These are phyloP conservation scores for Cariama cristata DNA, from an alignment of 2,113 vertebrate genomes.

Conservation along the genomic window DNA sequence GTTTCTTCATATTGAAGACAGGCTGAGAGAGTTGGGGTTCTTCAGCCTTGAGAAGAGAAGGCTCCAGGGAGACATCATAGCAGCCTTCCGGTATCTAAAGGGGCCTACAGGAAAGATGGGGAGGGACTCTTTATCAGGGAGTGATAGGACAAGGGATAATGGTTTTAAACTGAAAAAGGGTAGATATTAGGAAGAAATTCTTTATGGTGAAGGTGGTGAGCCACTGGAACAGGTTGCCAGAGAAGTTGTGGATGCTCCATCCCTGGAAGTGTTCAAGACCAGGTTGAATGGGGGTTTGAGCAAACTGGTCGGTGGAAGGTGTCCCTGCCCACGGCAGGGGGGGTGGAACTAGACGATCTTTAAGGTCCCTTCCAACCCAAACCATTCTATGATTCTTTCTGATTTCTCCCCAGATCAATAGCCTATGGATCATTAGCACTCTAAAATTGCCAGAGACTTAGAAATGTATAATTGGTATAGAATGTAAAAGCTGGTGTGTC, in stretches of 20 bases:
- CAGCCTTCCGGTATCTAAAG: background rate
- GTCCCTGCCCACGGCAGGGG: background rate
- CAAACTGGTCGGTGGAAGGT: background rate
- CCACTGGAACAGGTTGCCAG: background rate
- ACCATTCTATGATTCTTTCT: background rate
- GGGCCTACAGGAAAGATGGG: background rate
- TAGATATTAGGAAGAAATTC: background rate
- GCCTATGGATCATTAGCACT: background rate
- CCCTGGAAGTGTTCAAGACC: background rate
- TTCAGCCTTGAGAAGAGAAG: background rate
- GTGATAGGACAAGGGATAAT: accelerated
- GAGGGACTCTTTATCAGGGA: background rate
- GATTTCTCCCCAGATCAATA: background rate
- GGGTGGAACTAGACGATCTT: background rate
- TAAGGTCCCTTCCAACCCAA: background rate
- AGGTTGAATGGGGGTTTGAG: background rate
- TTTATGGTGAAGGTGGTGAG: background rate
- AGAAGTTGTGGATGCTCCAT: background rate
- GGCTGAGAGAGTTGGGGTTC: background rate
- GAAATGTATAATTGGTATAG: background rate
- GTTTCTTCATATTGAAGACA: background rate
- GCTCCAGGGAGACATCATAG: accelerated
- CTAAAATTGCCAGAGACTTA: background rate
- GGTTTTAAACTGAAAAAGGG: background rate
- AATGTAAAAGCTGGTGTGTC: background rate